Conservation (phyloP, 2,888 invertebrate species). For the Linyphia triangularis region DNA sequence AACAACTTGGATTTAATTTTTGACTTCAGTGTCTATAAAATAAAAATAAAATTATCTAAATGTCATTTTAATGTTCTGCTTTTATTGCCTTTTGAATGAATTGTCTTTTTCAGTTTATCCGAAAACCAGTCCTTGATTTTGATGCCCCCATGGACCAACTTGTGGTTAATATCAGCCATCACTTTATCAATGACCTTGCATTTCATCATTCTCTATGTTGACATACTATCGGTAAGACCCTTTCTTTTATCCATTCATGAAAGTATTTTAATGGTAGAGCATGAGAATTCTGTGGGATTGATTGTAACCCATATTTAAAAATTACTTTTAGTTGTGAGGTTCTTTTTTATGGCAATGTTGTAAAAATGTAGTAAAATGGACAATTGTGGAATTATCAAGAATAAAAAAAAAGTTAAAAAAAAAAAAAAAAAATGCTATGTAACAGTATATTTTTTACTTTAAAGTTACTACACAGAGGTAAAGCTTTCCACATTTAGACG, state of each 20-base stretch:
- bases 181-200: conserved; percentile 99
- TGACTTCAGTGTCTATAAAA: too few relatives aligned
- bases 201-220: conserved; percentile 99
- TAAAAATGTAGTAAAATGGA: too few relatives aligned
- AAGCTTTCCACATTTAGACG: too few relatives aligned
- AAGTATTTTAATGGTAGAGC: not conserved
- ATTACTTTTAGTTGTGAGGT: not conserved
- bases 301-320: not conserved
- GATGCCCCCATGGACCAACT: conserved; percentile 99
- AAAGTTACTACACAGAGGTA: too few relatives aligned
- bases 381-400: too few relatives aligned
- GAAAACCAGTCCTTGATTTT: conserved; percentile 99
- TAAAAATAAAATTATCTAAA: too few relatives aligned
- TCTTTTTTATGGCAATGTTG: not conserved
- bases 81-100: too few relatives aligned
- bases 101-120: conserved; percentile 89
- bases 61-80: too few relatives aligned
- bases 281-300: not conserved
- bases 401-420: too few relatives aligned
- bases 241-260: not conserved
- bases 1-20: too few relatives aligned
- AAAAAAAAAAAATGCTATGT: too few relatives aligned
- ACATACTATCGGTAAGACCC: conserved; percentile 95
- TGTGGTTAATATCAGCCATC: conserved; percentile 99
- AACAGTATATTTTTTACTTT: too few relatives aligned